Conservation (phyloP, 2,797 vertebrate genomes). For the Sorex maritimensis region DNA sequence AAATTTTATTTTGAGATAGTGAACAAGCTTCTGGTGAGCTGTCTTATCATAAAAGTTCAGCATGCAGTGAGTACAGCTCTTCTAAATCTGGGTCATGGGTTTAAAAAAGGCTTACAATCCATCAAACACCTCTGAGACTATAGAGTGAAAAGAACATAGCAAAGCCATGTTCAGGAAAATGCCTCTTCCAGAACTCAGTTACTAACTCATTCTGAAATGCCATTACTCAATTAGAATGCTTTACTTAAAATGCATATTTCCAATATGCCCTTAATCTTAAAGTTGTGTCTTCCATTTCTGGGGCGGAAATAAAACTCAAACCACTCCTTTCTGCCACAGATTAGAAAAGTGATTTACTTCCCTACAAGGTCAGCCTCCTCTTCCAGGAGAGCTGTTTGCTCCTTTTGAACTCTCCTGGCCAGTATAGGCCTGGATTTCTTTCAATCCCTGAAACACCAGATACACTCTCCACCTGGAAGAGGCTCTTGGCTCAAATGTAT, state of each 20-base stretch:
- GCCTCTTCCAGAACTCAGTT: conserved; percentile 70
- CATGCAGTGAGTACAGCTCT: neutral
- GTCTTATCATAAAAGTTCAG: conserved; percentile 35
- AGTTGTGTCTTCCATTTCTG: conserved; percentile 58
- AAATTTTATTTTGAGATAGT: neutral
- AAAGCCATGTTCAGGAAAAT: conserved; percentile 69
- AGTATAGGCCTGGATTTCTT: conserved; percentile 38
- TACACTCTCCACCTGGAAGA: conserved; percentile 71
- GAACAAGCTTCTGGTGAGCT: neutral
- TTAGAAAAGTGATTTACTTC: conserved; percentile 75
- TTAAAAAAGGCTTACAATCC: conserved; percentile 78
- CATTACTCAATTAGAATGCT: neutral
- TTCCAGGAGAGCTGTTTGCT: conserved; percentile 43
- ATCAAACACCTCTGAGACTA: conserved; percentile 75
- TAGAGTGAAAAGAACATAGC: conserved; percentile 83
- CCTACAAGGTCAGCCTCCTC: conserved; percentile 49
- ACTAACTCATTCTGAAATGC: neutral
- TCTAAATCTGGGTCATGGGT: conserved; percentile 65
- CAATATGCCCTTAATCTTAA: conserved; percentile 80
- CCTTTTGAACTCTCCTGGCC: conserved; percentile 69
- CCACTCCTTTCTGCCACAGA: conserved; percentile 55
- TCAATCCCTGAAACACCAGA: conserved; percentile 84
- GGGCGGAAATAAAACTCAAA: conserved; percentile 67
- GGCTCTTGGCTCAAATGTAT: conserved; percentile 78
- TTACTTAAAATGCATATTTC: neutral